These are phyloP conservation scores for Xiphorhynchus erythropygius DNA, from an alignment of 2,797 vertebrate genomes.

Conservation along the genomic window DNA sequence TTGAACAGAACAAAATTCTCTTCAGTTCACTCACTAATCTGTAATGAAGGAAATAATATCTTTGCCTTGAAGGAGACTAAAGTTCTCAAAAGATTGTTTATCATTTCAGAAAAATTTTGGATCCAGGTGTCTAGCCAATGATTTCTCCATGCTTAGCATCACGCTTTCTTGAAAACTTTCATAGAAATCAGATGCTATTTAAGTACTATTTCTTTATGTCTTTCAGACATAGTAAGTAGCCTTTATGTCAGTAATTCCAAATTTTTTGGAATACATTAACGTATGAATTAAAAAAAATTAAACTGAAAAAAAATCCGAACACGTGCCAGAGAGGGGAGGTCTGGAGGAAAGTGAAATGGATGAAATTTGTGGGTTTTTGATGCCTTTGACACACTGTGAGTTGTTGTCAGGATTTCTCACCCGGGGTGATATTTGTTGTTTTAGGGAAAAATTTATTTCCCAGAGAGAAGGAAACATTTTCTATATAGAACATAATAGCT, in stretches of 20 bases:
- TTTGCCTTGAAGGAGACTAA: not conserved
- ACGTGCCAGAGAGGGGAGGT: not conserved
- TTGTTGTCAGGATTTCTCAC: not conserved
- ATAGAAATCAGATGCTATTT: not conserved
- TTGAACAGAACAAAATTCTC: conserved; percentile 17
- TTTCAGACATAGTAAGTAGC: not conserved
- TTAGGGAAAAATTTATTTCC: not conserved
- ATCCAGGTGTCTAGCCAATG: not conserved
- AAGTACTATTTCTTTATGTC: not conserved
- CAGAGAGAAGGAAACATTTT: not conserved
- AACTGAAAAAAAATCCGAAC: not conserved
- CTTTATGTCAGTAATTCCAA: not conserved
- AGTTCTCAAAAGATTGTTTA: not conserved
- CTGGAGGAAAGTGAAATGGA: not conserved
- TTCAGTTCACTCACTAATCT: not conserved
- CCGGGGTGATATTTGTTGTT: not conserved
- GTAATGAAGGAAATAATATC: not conserved
- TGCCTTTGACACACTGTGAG: not conserved
- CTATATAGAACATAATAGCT: not conserved
- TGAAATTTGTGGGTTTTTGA: not conserved
- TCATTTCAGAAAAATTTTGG: not conserved
- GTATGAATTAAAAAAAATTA: not conserved
- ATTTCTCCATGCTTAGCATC: not conserved
- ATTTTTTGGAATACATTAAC: not conserved
- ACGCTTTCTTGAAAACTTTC: not conserved